Percentiles rank a stretch among this genome's conserved stretches.
Conservation (phyloP, 1,140 invertebrate genomes). For the Cecropterus lyciades region DNA sequence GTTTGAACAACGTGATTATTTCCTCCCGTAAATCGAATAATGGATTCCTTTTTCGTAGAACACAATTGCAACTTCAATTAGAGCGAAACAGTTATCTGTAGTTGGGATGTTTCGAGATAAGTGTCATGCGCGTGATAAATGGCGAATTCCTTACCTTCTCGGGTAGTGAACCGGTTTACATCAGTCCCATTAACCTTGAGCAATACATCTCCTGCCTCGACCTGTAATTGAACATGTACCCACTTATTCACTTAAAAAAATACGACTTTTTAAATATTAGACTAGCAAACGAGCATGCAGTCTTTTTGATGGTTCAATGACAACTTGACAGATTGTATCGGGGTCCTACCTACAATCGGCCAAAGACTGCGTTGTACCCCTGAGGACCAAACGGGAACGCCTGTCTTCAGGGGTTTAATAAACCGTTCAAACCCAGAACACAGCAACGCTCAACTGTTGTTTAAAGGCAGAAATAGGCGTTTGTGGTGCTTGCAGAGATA, state of each 20-base stretch:
- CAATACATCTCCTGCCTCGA: conserved; percentile 96
- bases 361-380: no score
- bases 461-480: no score
- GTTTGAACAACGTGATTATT: no score
- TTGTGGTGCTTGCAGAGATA: no score
- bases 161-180: conserved; percentile 94
- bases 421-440: no score
- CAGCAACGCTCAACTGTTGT: no score
- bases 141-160: conserved; percentile 90
- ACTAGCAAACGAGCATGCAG: no score
- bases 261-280: neutral
- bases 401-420: no score
- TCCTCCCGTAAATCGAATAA: neutral
- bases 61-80: conserved; percentile 32
- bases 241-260: conserved; percentile 46
- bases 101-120: conserved; percentile 41
- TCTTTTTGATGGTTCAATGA: no score
- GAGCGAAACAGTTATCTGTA: conserved; percentile 39
- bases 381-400: no score
- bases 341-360: no score
- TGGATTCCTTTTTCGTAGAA: neutral
- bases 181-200: conserved; percentile 96
- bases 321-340: no score
- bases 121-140: conserved; percentile 62
- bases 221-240: conserved; percentile 87